These are phyloP conservation scores for Matsumurasca onukii DNA, from an alignment of 1,140 invertebrate genomes.

Conservation along the genomic window DNA sequence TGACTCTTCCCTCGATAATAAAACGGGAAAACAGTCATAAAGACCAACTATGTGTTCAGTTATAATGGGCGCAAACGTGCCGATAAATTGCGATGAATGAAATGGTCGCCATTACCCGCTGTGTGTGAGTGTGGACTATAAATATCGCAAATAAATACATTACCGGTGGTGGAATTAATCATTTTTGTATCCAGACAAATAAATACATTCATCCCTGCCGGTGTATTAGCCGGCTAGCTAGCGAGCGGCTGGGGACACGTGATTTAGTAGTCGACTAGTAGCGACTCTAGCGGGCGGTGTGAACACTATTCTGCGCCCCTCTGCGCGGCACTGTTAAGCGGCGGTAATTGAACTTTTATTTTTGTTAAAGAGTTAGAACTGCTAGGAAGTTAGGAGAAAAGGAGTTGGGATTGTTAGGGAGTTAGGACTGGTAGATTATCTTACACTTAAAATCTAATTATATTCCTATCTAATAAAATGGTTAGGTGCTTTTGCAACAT, in stretches of 20 bases:
- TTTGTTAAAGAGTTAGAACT: too few relatives aligned
- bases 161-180: constrained; percentile 11
- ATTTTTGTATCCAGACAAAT: constrained; percentile 15
- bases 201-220: constrained; percentile 17
- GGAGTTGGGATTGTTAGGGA: too few relatives aligned
- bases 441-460: too few relatives aligned
- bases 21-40: constrained; percentile 22
- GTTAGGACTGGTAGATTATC: too few relatives aligned
- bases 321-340: too few relatives aligned
- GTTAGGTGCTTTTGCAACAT: too few relatives aligned
- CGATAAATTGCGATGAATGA: constrained; percentile 14
- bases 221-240: constrained; percentile 6
- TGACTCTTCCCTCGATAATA: not conserved
- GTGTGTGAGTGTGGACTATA: not conserved
- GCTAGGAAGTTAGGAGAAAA: too few relatives aligned
- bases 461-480: too few relatives aligned
- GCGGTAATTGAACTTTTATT: too few relatives aligned
- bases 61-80: constrained; percentile 13
- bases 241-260: not conserved
- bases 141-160: constrained; percentile 20
- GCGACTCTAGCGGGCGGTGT: not conserved
- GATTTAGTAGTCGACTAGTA: not conserved
- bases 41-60: constrained; percentile 24
- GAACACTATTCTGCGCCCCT: too few relatives aligned
- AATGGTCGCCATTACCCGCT: constrained; percentile 4